Evolutionary conservation across 2,797 vertebrate species (phyloP), one percentile per base, ranked within the genome.

Genomic region (Meda fulgida): DNA sequence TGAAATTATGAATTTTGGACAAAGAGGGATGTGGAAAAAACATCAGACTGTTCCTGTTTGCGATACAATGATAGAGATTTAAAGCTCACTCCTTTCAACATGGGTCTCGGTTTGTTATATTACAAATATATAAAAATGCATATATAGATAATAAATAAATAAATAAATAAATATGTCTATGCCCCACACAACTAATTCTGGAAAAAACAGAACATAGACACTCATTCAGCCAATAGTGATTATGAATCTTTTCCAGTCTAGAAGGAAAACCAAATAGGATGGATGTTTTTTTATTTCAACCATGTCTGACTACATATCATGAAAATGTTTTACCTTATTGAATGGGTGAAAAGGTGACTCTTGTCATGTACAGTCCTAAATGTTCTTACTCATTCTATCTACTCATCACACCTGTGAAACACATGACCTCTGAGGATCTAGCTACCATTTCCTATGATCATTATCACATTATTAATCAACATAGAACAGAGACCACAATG

Each of bases 381-480:
- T 51, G 21, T 84, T 14, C 40, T 46, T 29, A 55, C 83, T 29
- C 23, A 55, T n/a, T 26, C 51, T 1, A n/a, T 26, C 4, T 13
- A 60, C 10, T n/a, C 58, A 26, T 26, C 58, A n/a, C 58, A 60
- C 58, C 58, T 60, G 93, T 93, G 94, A 95, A 91, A 93, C 91
- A 91, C 92, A 91, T 93, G 92, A 94, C 92, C 93, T 84, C 60
- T 92, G 92, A 95, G 92, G 92, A 58, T 87, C 88, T 82, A 84
- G 88, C 83, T 84, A 92, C 89, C 87, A 93, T 90, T 94, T 94
- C 93, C 92, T 93, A 91, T 88, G 69, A 92, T 91, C 87, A 93
- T 91, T 87, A 92, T 90, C 90, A 92, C 90, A 92, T 92, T 88
- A 91, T 86, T 92, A 93, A 94, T 91, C 90, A 91, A 91, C 91